A percentile compares a stretch with the other conserved stretches of the same genome.
Conservation (phyloP, 2,113 vertebrate genomes). For the Rhinichthys klamathensis region DNA sequence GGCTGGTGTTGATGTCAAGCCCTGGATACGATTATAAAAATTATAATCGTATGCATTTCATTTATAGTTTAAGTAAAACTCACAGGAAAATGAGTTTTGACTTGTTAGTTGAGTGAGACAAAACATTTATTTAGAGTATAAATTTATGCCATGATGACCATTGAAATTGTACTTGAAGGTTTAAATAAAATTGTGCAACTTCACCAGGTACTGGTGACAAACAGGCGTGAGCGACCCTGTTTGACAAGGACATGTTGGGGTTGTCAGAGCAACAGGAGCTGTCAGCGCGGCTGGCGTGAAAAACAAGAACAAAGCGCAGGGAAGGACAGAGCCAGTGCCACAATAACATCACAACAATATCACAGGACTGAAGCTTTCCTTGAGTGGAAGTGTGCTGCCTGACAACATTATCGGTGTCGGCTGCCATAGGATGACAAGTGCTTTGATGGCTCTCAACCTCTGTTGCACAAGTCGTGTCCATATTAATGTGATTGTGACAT, state of each 20-base stretch:
- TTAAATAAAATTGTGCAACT: background rate
- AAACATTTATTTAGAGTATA: background rate
- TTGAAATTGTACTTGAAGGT: background rate
- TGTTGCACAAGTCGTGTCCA: slow-evolving; percentile 26
- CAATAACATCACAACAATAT: slow-evolving; percentile 45
- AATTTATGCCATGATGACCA: background rate
- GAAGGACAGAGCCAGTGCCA: slow-evolving; percentile 37
- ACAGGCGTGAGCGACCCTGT: slow-evolving; percentile 50
- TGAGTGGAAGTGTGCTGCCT: slow-evolving; percentile 29
- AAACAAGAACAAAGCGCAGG: slow-evolving; percentile 28
- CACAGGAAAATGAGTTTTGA: background rate
- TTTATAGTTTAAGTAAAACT: background rate
- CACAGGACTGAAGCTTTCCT: slow-evolving; percentile 21
- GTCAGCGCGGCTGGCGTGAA: slow-evolving; percentile 39
- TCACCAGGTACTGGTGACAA: slow-evolving; percentile 43
- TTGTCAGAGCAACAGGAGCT: slow-evolving; percentile 55
- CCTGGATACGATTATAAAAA: too few relatives aligned
- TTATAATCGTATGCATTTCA: background rate
- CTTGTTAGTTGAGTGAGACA: background rate
- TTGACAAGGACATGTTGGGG: slow-evolving; percentile 51
- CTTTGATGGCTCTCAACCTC: slow-evolving; percentile 43
- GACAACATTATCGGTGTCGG: slow-evolving; percentile 35
- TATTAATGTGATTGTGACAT: slow-evolving; percentile 34
- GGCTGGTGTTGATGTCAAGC: too few relatives aligned
- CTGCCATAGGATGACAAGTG: slow-evolving; percentile 9